A percentile compares a stretch with the other conserved stretches of the same genome.
Evolutionary conservation across 2,113 vertebrate genomes (phyloP).

Genomic region (Cyphomyrus discorhynchus): DNA sequence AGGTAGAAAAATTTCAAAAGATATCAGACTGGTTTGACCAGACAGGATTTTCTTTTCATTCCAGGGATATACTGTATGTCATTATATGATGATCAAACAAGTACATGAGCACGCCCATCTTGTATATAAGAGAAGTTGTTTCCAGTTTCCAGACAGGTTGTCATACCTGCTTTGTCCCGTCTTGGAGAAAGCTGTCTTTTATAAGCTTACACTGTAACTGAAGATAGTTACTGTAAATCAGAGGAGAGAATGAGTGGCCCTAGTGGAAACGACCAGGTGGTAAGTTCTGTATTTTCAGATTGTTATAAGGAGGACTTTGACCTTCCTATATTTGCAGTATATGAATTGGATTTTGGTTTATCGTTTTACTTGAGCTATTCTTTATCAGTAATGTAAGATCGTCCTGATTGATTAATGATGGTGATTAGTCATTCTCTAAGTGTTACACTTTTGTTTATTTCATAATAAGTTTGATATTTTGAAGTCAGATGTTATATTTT

Average conservation of each 20-base stretch:
- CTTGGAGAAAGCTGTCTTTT: too few relatives aligned
- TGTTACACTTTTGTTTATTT: background rate
- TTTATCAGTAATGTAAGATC: background rate
- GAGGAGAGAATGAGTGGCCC: background rate
- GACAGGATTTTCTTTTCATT: too few relatives aligned
- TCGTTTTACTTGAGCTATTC: background rate
- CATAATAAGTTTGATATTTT: background rate
- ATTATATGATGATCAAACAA: too few relatives aligned
- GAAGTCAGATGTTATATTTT: too few relatives aligned
- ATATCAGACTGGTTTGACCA: too few relatives aligned
- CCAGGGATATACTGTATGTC: too few relatives aligned
- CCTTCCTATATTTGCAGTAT: background rate
- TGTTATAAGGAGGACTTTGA: background rate
- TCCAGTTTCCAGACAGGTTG: too few relatives aligned
- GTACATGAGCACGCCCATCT: too few relatives aligned
- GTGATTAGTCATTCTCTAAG: background rate
- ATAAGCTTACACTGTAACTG: background rate
- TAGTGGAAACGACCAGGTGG: background rate
- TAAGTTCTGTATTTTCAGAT: background rate
- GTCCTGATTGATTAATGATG: background rate
- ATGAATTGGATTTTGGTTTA: background rate
- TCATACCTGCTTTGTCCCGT: too few relatives aligned
- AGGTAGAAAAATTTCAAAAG: too few relatives aligned
- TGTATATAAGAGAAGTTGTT: too few relatives aligned
- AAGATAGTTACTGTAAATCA: background rate